Evolutionary conservation across 2,797 vertebrate species (phyloP).

Genomic region (Caiman crocodilus): DNA sequence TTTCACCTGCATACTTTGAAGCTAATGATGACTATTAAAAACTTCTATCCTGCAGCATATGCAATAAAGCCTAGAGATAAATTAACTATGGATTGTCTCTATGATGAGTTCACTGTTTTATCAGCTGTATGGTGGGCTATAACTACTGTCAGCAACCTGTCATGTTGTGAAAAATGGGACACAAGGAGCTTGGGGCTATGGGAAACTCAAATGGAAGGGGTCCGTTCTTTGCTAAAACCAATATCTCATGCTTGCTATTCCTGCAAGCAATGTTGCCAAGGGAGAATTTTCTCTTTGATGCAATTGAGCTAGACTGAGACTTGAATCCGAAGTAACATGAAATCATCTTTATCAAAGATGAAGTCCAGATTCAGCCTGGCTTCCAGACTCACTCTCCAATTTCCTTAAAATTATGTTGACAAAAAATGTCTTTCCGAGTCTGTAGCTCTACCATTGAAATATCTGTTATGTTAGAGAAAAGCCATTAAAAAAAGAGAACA

Average conservation of each 20-base stretch:
- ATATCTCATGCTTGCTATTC: background rate
- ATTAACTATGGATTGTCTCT: background rate
- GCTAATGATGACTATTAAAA: background rate
- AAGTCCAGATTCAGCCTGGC: background rate
- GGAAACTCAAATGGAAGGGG: background rate
- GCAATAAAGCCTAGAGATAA: background rate
- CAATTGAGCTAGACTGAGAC: background rate
- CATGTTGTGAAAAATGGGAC: background rate
- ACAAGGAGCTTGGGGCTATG: fast-evolving
- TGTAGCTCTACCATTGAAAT: background rate
- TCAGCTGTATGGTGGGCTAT: background rate
- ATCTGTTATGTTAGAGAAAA: background rate
- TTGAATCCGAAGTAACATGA: background rate
- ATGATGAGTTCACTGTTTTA: background rate
- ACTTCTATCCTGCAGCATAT: background rate
- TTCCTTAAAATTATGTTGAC: background rate
- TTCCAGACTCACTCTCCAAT: background rate
- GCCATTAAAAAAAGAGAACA: background rate
- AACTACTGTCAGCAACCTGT: background rate
- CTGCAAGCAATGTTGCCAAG: background rate
- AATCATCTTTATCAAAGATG: background rate
- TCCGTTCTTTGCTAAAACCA: background rate
- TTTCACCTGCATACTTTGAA: background rate
- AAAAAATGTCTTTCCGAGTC: background rate
- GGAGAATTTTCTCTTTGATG: background rate